Evolutionary conservation across 2,113 vertebrate species (phyloP).

Genomic region (Acanthisitta chloris): DNA sequence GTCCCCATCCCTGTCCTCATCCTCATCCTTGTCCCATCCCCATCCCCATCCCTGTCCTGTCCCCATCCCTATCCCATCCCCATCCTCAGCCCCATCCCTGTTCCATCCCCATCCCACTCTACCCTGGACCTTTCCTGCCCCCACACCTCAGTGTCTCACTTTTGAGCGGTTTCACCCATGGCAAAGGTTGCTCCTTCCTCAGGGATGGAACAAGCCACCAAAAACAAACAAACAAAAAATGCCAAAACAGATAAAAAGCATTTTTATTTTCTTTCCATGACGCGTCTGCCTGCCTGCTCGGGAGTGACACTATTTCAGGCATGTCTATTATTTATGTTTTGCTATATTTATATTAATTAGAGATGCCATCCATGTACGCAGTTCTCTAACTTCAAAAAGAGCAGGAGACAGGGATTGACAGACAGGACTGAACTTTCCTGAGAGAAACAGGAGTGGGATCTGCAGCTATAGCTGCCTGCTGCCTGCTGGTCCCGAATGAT

Average conservation of each 20-base stretch:
- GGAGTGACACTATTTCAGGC: constrained; percentile 68
- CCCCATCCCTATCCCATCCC: not conserved
- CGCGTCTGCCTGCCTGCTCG: not conserved
- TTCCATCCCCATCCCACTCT: not conserved
- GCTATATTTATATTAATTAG: constrained; percentile 68
- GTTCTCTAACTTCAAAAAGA: constrained; percentile 53
- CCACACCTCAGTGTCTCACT: not conserved
- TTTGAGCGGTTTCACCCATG: not conserved
- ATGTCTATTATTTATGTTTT: constrained; percentile 65
- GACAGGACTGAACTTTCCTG: not conserved
- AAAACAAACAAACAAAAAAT: constrained; percentile 56
- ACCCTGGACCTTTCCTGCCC: not conserved
- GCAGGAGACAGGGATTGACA: not conserved
- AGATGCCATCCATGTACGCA: constrained; percentile 41
- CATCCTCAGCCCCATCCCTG: not conserved
- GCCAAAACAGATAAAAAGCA: constrained; percentile 54
- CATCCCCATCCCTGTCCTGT: not conserved
- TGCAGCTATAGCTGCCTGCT: not conserved
- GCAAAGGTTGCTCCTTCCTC: constrained; percentile 19
- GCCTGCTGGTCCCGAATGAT: accelerated
- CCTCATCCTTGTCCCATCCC: not conserved
- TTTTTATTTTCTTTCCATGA: constrained; percentile 69
- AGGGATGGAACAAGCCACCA: not conserved
- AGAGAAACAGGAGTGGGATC: not conserved
- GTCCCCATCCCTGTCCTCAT: not conserved